Base-by-base conservation (phyloP, 53 echinoderm and acorn worm genomes). In the Luidia sarsii region DNA sequence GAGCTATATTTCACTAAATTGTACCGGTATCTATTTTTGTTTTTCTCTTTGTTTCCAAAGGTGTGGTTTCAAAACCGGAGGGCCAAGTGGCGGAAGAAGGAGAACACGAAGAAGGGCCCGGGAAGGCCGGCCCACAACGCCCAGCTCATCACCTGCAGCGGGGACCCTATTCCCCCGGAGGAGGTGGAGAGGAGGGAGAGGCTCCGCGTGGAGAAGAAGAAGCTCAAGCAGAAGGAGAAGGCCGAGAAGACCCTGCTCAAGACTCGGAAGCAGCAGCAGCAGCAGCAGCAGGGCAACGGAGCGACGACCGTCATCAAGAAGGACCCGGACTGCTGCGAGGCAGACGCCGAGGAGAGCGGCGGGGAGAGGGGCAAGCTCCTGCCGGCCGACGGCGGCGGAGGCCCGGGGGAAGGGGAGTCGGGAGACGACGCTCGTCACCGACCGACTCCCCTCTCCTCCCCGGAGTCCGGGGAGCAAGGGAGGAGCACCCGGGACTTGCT, bases 121-220 rank as follows among this genome's bases (percentile, higher is more conserved):
- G 97, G 93, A n/a, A 87, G 93, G 10, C 97, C 97, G 13, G 97
- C 97, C 31, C 97, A 93, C 88, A 96, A 96, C 68, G 96, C 97
- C 0, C 97, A 96, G 52, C 91, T 93, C 31, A 91, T 93, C 22
- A 88, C 90, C 6, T 96, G 97, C 66, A 93, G 93, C 63, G 97
- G 97, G 8, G 94, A 90, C 28, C 97, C 93, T 32, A 94, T 94
- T 37, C 90, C 93, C 39, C 86, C 86, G n/a, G 97, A 96, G 8
- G 97, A 96, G 70, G 83, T 96, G 3, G 90, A 94, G 36, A 50
- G 91, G 38, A 60, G 90, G 57, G 97, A 96, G 74, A 82, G 81
- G 51, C 55, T 83, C 13, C 82, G 90, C 41, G 1, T 86, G 24
- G 97, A 96, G 64, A 93, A 69, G 70, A 96, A 96, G 77, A 63